Percentiles rank a stretch among this genome's conserved stretches.
Evolutionary conservation across 1,140 invertebrate species (phyloP).

Genomic region (Heliconius himera): DNA sequence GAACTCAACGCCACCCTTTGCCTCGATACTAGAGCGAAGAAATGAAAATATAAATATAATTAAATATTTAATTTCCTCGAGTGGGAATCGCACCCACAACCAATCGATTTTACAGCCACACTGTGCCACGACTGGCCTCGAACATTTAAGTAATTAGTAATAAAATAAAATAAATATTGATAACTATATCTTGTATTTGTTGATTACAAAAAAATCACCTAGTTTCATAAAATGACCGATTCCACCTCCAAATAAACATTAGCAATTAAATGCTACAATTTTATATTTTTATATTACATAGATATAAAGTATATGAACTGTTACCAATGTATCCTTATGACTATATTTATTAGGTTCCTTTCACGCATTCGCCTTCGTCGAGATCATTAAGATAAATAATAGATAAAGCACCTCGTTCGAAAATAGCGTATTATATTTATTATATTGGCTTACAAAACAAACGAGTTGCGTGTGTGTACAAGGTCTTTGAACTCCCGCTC

Average conservation of each 20-base stretch:
- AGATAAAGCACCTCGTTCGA: slow-evolving; percentile 42
- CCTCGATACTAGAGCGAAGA: too few relatives aligned
- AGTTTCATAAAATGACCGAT: background rate
- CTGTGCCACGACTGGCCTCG: too few relatives aligned
- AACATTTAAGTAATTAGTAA: background rate
- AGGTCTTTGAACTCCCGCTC: slow-evolving; percentile 52
- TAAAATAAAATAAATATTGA: background rate
- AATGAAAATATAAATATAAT: too few relatives aligned
- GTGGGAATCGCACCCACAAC: too few relatives aligned
- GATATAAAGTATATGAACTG: background rate
- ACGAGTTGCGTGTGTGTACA: slow-evolving; percentile 34
- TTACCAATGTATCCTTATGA: background rate
- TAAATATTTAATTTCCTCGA: too few relatives aligned
- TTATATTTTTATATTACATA: background rate
- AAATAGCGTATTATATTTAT: slow-evolving; percentile 42
- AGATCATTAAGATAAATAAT: slow-evolving; percentile 43
- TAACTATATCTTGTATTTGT: background rate
- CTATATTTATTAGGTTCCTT: slow-evolving; percentile 12
- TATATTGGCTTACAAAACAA: slow-evolving; percentile 44
- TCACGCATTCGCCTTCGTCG: slow-evolving; percentile 21
- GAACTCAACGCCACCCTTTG: too few relatives aligned
- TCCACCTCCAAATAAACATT: slow-evolving; percentile 12
- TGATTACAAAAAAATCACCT: background rate
- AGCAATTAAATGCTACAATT: background rate
- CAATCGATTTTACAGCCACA: too few relatives aligned